A percentile compares a stretch with the other conserved stretches of the same genome.
phyloP scores from a whole-genome alignment of 2,797 vertebrate species.

The Sebastes flavidus region DNA sequence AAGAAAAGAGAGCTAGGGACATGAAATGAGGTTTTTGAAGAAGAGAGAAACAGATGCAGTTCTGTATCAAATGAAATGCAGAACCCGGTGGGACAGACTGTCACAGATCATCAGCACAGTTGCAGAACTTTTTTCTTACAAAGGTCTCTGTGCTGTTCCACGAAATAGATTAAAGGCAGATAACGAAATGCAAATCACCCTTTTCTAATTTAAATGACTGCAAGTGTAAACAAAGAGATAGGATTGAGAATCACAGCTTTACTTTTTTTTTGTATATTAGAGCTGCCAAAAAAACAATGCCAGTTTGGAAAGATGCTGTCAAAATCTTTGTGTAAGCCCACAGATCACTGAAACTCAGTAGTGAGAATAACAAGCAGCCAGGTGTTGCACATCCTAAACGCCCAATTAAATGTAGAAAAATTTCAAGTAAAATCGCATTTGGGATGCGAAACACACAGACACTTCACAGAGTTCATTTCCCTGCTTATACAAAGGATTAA shows the following conservation, averaged over 20 bases:
- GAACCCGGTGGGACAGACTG: constrained; percentile 23
- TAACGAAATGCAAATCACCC: constrained; percentile 44
- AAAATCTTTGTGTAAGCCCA: constrained; percentile 25
- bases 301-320: constrained; percentile 13
- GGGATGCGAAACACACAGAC: constrained; percentile 22
- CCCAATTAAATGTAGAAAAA: constrained; percentile 49
- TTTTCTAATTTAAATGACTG: constrained; percentile 43
- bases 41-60: constrained; percentile 34
- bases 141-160: constrained; percentile 23
- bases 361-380: constrained; percentile 48
- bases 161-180: constrained; percentile 38
- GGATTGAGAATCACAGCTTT: constrained; percentile 24
- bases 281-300: constrained; percentile 24
- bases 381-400: constrained; percentile 57
- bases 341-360: constrained; percentile 39
- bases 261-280: background rate
- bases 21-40: constrained; percentile 29
- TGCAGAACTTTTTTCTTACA: constrained; percentile 18
- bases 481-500: constrained; percentile 44
- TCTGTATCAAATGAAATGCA: constrained; percentile 38
- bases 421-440: constrained; percentile 17
- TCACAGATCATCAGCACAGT: constrained; percentile 47
- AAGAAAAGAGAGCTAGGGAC: constrained; percentile 6
- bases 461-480: constrained; percentile 38
- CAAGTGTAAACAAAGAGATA: constrained; percentile 41